Conservation (phyloP, 1,140 invertebrate genomes). For the Papilio dardanus region DNA sequence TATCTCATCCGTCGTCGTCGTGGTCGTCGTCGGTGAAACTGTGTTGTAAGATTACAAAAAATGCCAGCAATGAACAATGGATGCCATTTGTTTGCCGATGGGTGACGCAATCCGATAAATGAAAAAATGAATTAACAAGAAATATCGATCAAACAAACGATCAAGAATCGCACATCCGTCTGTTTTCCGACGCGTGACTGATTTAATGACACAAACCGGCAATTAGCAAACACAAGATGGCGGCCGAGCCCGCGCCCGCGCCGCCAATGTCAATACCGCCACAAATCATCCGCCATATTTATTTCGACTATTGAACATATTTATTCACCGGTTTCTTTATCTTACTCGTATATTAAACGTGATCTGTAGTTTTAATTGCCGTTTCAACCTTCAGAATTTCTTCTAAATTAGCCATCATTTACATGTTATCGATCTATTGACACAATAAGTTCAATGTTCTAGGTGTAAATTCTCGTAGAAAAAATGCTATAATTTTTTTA, state of each 20-base stretch:
- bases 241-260: slow-evolving; percentile 63
- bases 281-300: slow-evolving; percentile 74
- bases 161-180: slow-evolving; percentile 44
- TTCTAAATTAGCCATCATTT: slow-evolving; percentile 8
- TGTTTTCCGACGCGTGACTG: slow-evolving; percentile 57
- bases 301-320: slow-evolving; percentile 45
- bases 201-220: slow-evolving; percentile 68
- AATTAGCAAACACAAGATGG: slow-evolving; percentile 73
- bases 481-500: neutral
- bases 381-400: slow-evolving; percentile 34
- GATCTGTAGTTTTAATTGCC: slow-evolving; percentile 43
- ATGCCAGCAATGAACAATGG: slow-evolving; percentile 37
- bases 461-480: neutral
- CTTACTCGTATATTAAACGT: slow-evolving; percentile 35
- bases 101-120: slow-evolving; percentile 28
- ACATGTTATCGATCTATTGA: slow-evolving; percentile 22
- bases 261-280: slow-evolving; percentile 64
- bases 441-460: neutral
- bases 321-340: slow-evolving; percentile 40
- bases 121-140: slow-evolving; percentile 35
- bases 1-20: slow-evolving; percentile 26
- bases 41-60: slow-evolving; percentile 27
- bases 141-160: slow-evolving; percentile 40
- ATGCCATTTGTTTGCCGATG: slow-evolving; percentile 34
- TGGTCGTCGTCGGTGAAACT: slow-evolving; percentile 34